These are phyloP conservation scores for Meloidogyne chitwoodi DNA, from an alignment of 1,140 invertebrate species.

Conservation along the genomic window DNA sequence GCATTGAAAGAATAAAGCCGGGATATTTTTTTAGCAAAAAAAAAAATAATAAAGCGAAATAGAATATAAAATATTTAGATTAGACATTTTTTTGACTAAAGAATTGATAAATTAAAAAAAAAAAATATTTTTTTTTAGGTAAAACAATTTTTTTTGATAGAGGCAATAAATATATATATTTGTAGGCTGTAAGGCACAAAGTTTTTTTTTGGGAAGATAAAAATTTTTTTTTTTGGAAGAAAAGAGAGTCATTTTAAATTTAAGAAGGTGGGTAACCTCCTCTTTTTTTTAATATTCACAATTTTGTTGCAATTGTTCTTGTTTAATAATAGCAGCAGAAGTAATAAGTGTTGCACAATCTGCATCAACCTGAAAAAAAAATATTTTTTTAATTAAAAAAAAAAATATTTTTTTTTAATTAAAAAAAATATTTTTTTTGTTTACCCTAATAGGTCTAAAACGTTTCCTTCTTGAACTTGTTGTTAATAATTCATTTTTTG, in stretches of 20 bases:
- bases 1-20: not conserved
- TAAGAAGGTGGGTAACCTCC: no score
- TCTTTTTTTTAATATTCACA: not conserved
- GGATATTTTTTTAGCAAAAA: not conserved
- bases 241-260: no score
- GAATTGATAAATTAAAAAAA: no score
- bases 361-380: slow-evolving; percentile 5
- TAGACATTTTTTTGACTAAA: no score
- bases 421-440: no score
- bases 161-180: no score
- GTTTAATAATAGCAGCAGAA: not conserved
- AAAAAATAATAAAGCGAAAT: not conserved
- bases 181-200: no score
- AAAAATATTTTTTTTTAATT: no score
- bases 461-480: slow-evolving; percentile 10
- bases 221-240: no score
- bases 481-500: not conserved
- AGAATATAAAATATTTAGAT: no score
- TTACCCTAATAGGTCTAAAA: slow-evolving; percentile 11
- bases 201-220: no score
- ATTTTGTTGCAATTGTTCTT: not conserved
- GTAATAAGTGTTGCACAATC: slow-evolving; percentile 12
- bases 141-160: not conserved
- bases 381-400: no score
- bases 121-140: not conserved